phyloP scores from a whole-genome alignment of 2,797 vertebrate species.

The Coilia nasus region DNA sequence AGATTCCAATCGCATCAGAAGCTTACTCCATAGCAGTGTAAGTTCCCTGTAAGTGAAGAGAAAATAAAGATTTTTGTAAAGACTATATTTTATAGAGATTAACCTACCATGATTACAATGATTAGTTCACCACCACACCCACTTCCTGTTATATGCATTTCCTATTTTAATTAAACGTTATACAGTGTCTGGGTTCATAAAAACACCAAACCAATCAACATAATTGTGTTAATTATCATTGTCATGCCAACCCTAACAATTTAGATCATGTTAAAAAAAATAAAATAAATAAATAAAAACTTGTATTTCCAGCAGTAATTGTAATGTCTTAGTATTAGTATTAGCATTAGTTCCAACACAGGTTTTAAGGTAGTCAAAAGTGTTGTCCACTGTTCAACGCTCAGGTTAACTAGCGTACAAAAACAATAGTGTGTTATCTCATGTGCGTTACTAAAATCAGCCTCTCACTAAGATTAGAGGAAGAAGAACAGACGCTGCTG shows the following conservation, averaged over 20 bases:
- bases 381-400: background rate
- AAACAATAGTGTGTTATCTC: background rate
- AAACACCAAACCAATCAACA: background rate
- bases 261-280: background rate
- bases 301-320: background rate
- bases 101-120: too few species aligned
- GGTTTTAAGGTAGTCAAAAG: background rate
- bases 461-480: background rate
- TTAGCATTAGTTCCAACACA: too few species aligned
- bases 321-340: background rate
- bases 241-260: background rate
- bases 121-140: background rate
- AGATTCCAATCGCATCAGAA: slow-evolving; percentile 93
- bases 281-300: too few species aligned
- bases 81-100: background rate
- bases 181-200: too few species aligned
- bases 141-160: background rate
- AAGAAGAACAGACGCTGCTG: background rate
- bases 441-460: too few species aligned
- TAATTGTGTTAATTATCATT: too few species aligned
- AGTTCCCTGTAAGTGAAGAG: slow-evolving; percentile 85
- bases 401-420: background rate
- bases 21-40: slow-evolving; percentile 99
- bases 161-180: too few species aligned
- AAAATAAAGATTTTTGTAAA: background rate